Base-by-base conservation (phyloP, 2,888 invertebrate genomes). In the Pegoplata infirma region DNA sequence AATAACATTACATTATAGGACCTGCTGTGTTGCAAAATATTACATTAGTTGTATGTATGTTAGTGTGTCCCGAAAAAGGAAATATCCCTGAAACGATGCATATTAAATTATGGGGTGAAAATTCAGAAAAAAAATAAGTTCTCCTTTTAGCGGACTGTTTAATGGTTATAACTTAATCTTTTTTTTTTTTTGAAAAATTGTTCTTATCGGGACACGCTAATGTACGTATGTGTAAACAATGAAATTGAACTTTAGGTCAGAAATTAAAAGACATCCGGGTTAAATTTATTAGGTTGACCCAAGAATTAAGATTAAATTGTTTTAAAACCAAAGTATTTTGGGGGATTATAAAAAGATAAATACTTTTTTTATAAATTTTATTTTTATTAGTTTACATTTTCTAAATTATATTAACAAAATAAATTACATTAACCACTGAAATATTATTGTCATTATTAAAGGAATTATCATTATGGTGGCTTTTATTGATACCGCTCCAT, bases 401-500 rank as follows among this genome's bases (percentile, higher is more conserved):
- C 2, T n/a, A n/a, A n/a, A n/a, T 32, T 32, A 10, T 32, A 10
- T 32, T 32, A 40, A 25, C 25, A 25, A 6, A n/a, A 6, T 32
- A 32, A 40, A 40, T 40, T 40, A 40, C 12, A 40, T n/a, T 8
- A 51, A 23, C n/a, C 5, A n/a, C n/a, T 51, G 25, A n/a, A 51
- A n/a, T 10, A 55, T 7, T 4, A 67, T 46, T 19, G 46, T 8
- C 1, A 25, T 3, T 5, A 46, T 12, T 8, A 32, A 19, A 21
- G 8, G 3, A n/a, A 49, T n/a, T 19, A 19, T 7, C 12, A 3
- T 19, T 25, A 67, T n/a, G 8, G 14, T 1, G 19, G 16, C 5
- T n/a, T 14, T 51, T 1, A 16, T 0, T 0, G 14, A 23, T n/a
- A 1, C 3, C 0, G 81, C 82, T 10, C 58, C 64, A 51, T 83